Conservation (phyloP, 2,888 invertebrate genomes). For the Escarpia spicata region DNA sequence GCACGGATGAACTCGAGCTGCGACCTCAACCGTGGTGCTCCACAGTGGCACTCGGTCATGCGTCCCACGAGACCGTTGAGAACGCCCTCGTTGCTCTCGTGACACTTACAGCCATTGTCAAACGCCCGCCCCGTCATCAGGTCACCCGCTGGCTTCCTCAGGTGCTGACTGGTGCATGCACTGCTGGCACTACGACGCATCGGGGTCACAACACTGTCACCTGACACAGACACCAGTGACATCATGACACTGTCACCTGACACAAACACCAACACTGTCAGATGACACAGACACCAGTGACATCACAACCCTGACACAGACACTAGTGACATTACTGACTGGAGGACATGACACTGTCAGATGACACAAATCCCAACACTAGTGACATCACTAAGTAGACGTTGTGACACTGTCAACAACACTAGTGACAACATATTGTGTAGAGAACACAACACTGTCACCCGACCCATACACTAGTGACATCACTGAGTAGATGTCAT, state of each 20-base stretch:
- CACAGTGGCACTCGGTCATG: constrained; percentile 79
- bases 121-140: constrained; percentile 90
- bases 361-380: not conserved
- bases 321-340: not conserved
- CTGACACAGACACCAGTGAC: not conserved
- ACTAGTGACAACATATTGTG: too few species aligned
- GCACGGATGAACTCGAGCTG: constrained; percentile 87
- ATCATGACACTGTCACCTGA: not conserved
- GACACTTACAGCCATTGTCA: constrained; percentile 88
- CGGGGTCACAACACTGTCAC: constrained; percentile 19
- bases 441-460: not conserved
- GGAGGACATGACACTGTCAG: not conserved
- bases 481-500: not conserved
- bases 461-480: not conserved
- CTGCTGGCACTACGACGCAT: constrained; percentile 51
- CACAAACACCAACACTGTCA: not conserved
- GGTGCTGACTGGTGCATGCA: constrained; percentile 37
- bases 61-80: constrained; percentile 80
- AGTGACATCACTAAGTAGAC: too few species aligned
- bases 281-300: not conserved
- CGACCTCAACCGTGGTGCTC: constrained; percentile 82
- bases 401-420: not conserved
- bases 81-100: constrained; percentile 80
- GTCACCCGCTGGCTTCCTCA: constrained; percentile 69
- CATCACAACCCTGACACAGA: not conserved